phyloP scores from a whole-genome alignment of 2,113 vertebrate genomes.

The Rhipidura dahli region DNA sequence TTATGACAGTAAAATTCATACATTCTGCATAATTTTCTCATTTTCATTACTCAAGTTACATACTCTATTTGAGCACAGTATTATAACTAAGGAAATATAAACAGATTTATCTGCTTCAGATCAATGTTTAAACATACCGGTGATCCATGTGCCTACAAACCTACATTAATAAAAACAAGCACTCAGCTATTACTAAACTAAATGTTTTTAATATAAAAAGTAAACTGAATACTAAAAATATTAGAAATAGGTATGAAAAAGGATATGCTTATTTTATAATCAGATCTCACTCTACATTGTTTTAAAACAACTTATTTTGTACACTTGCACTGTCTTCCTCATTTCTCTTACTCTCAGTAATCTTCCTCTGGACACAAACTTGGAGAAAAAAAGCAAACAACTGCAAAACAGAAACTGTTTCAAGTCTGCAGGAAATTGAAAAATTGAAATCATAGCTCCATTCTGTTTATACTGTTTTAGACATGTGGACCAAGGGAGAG shows the following conservation, averaged over 20 bases:
- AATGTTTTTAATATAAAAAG: neutral
- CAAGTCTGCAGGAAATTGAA: neutral
- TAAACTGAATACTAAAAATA: neutral
- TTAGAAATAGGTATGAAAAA: neutral
- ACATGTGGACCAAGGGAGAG: neutral
- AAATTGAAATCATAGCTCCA: neutral
- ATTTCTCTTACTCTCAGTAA: neutral
- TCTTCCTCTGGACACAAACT: neutral
- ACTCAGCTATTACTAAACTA: neutral
- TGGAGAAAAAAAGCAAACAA: neutral
- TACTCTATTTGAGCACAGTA: neutral
- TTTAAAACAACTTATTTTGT: neutral
- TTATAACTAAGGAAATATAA: neutral
- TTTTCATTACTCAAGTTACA: neutral
- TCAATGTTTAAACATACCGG: neutral
- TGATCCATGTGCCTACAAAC: neutral
- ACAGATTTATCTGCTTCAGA: neutral
- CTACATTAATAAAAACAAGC: neutral
- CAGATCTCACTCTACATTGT: neutral
- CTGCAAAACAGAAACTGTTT: neutral
- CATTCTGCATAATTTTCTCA: neutral
- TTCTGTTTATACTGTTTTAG: neutral
- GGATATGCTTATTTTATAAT: neutral
- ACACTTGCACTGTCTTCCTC: neutral
- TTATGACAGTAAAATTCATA: neutral